phyloP scores from a whole-genome alignment of 2,797 vertebrate genomes.

The Poeciliopsis turneri region DNA sequence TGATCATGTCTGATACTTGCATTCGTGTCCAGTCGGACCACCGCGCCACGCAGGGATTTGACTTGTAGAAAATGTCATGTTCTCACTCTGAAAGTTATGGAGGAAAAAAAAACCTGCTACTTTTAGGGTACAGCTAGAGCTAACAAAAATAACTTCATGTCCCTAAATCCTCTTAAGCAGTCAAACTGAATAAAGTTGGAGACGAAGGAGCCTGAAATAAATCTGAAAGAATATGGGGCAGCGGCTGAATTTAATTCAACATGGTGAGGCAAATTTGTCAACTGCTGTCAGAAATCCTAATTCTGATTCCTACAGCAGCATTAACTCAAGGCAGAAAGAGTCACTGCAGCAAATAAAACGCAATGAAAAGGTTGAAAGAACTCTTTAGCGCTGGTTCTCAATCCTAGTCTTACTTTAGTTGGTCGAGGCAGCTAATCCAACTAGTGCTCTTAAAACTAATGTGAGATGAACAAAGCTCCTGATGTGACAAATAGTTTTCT shows the following conservation, averaged over 20 bases:
- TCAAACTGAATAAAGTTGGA: not conserved
- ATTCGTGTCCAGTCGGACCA: not conserved
- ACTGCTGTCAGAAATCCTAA: not conserved
- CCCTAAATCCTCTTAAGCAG: not conserved
- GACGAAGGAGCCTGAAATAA: not conserved
- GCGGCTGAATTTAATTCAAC: not conserved
- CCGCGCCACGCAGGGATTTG: not conserved
- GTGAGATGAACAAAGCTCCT: not conserved
- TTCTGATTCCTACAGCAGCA: not conserved
- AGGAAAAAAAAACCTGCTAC: not conserved
- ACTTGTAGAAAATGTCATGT: not conserved
- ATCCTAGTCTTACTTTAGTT: not conserved
- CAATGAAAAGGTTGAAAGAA: not conserved
- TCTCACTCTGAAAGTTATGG: not conserved
- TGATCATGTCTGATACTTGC: not conserved
- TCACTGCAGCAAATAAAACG: not conserved
- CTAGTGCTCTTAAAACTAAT: slow-evolving; percentile 12
- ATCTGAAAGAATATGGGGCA: not conserved
- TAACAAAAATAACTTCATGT: not conserved
- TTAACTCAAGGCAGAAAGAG: not conserved
- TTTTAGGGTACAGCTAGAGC: not conserved
- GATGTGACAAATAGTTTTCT: not conserved
- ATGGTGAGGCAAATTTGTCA: not conserved
- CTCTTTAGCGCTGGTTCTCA: not conserved
- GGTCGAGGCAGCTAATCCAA: not conserved